A percentile compares a stretch with the other conserved stretches of the same genome.
These are phyloP conservation scores for Pantelozetes paolii DNA, from an alignment of 2,888 invertebrate genomes.

Conservation along the genomic window DNA sequence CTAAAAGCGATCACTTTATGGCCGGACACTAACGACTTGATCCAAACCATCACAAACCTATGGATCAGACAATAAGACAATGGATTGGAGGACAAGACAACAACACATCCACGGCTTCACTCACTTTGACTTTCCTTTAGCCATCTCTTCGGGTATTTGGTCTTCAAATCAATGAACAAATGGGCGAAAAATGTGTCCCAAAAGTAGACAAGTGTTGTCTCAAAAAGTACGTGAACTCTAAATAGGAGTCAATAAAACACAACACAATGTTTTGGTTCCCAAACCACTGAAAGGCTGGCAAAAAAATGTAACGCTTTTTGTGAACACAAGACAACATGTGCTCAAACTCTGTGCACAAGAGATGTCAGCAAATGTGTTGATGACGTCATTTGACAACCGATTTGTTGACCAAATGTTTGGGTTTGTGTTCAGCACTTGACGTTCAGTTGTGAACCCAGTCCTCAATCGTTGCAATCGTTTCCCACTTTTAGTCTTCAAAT, in stretches of 20 bases:
- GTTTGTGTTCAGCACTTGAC: too few relatives aligned
- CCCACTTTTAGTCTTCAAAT: neutral
- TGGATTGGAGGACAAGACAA: neutral
- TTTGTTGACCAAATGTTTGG: too few relatives aligned
- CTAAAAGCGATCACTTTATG: conserved; percentile 65
- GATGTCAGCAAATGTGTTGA: too few relatives aligned
- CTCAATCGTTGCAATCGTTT: neutral
- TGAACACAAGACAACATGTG: too few relatives aligned
- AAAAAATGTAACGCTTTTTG: too few relatives aligned
- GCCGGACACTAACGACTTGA: conserved; percentile 74
- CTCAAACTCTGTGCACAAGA: neutral
- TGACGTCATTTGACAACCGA: too few relatives aligned
- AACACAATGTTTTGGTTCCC: neutral
- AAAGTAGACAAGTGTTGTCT: too few relatives aligned
- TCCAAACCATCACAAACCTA: conserved; percentile 69
- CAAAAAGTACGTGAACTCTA: too few relatives aligned
- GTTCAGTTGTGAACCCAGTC: too few relatives aligned
- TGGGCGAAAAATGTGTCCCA: neutral
- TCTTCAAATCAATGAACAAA: neutral
- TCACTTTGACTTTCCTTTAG: conserved; percentile 42
- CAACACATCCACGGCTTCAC: neutral
- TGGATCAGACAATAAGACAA: conserved; percentile 47
- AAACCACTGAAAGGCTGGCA: too few relatives aligned
- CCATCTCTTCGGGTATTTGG: conserved; percentile 13
- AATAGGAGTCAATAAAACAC: too few relatives aligned